These are phyloP conservation scores for Nephila pilipes DNA, from an alignment of 1,140 invertebrate genomes.

Conservation along the genomic window DNA sequence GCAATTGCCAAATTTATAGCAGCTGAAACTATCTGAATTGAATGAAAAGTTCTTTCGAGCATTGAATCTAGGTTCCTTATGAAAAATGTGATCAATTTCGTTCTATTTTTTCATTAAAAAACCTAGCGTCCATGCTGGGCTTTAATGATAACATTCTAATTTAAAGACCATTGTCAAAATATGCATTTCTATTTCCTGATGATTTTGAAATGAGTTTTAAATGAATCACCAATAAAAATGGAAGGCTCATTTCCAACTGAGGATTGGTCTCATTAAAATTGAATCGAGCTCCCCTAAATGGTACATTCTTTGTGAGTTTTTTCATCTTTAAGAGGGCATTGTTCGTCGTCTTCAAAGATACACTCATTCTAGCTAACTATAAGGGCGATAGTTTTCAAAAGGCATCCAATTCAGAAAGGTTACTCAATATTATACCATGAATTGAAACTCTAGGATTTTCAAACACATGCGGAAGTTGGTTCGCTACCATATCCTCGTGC, in stretches of 20 bases:
- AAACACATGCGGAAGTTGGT: neutral
- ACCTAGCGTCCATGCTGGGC: too few species aligned
- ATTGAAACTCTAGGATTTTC: conserved; percentile 10
- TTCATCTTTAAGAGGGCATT: neutral
- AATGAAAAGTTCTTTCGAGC: too few species aligned
- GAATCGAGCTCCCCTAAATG: neutral
- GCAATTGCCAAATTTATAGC: too few species aligned
- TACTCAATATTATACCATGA: neutral
- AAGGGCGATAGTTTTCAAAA: neutral
- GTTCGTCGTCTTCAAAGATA: neutral
- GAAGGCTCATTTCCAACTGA: neutral
- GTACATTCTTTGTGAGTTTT: neutral
- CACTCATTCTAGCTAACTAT: too few species aligned
- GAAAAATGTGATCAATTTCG: too few species aligned
- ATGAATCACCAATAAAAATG: neutral
- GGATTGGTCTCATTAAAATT: neutral
- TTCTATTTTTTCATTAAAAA: too few species aligned
- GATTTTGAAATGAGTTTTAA: neutral
- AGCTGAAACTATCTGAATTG: too few species aligned
- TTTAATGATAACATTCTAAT: too few species aligned
- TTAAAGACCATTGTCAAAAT: too few species aligned
- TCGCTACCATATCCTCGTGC: neutral
- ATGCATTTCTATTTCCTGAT: too few species aligned
- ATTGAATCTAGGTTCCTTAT: too few species aligned
- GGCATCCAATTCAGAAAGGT: neutral